Evolutionary conservation across 2,113 vertebrate genomes (phyloP).

Genomic region (Phoenicopterus ruber): DNA sequence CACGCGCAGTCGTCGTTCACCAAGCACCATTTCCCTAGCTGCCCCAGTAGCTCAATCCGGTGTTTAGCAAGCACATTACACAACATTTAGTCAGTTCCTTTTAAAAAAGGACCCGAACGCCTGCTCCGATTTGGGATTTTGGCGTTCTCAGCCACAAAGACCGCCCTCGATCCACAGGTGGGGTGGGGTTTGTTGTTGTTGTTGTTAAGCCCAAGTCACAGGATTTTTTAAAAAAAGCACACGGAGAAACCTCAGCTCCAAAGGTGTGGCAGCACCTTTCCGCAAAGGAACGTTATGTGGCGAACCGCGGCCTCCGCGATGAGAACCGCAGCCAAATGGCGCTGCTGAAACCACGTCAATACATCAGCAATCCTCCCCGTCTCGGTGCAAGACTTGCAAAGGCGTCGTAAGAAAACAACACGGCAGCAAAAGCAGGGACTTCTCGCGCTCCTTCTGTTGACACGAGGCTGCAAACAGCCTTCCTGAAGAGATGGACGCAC

Average conservation of each 20-base stretch:
- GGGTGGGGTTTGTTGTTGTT: neutral
- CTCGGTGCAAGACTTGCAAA: neutral
- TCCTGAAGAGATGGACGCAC: rapidly evolving
- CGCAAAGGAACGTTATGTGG: neutral
- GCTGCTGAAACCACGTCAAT: rapidly evolving
- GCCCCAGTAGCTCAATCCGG: neutral
- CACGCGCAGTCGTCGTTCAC: rapidly evolving
- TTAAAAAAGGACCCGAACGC: neutral
- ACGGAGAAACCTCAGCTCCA: neutral
- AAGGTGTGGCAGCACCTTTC: neutral
- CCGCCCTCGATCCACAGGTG: rapidly evolving
- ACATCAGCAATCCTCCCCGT: rapidly evolving
- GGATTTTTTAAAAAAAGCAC: neutral
- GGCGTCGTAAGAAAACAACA: neutral
- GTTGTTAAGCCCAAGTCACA: neutral
- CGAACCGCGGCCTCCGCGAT: neutral
- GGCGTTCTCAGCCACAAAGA: neutral
- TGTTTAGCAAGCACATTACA: rapidly evolving
- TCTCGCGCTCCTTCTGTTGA: rapidly evolving
- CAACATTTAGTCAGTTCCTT: neutral
- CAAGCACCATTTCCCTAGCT: neutral
- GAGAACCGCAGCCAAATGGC: rapidly evolving
- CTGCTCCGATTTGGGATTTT: neutral
- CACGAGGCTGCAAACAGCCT: neutral
- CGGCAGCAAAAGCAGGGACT: neutral